Evolutionary conservation across 2,888 invertebrate genomes (phyloP).

Genomic region (Agonopterix heracliana): DNA sequence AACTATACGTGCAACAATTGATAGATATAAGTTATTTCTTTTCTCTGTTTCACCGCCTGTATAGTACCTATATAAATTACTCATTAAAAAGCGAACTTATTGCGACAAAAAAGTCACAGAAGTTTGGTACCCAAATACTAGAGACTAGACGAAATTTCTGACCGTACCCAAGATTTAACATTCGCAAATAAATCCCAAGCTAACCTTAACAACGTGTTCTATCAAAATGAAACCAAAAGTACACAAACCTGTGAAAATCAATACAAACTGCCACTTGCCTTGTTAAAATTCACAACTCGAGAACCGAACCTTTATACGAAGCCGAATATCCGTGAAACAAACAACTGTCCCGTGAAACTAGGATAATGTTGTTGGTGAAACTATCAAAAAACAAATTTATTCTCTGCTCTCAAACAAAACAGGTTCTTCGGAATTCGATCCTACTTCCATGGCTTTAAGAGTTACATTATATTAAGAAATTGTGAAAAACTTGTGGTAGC

Average conservation of each 20-base stretch:
- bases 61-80: no score
- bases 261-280: conserved; percentile 42
- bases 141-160: background rate
- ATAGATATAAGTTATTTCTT: no score
- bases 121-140: no score
- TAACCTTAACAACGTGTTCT: conserved; percentile 12
- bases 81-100: no score
- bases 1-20: no score
- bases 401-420: background rate
- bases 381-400: conserved; percentile 21
- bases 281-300: conserved; percentile 63
- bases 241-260: conserved; percentile 43
- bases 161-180: background rate
- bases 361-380: conserved; percentile 48
- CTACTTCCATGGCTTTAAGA: no score
- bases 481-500: background rate
- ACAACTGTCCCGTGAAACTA: conserved; percentile 63
- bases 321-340: conserved; percentile 53
- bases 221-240: conserved; percentile 35
- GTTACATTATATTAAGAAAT: no score
- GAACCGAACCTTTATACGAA: conserved; percentile 38
- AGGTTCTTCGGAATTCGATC: background rate
- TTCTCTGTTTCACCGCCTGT: no score
- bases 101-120: no score
- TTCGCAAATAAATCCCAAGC: background rate